phyloP scores from a whole-genome alignment of 2,113 vertebrate species.

The Tenrec ecaudatus region DNA sequence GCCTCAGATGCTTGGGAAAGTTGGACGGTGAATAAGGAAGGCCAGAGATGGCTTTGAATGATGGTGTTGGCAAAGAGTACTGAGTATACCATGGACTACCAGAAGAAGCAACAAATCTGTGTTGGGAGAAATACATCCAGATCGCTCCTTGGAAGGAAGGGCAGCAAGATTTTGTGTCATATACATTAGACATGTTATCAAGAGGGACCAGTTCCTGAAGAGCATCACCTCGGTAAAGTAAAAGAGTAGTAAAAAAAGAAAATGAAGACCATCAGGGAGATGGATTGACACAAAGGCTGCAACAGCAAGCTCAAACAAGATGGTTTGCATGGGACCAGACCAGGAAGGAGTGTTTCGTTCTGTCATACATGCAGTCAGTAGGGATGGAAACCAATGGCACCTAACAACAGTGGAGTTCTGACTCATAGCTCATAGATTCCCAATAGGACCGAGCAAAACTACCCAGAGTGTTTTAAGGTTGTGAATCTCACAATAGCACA shows the following conservation, averaged over 20 bases:
- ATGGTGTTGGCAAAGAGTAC: not conserved
- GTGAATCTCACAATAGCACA: not conserved
- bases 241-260: not conserved
- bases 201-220: not conserved
- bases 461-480: too few species aligned
- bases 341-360: not conserved
- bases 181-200: not conserved
- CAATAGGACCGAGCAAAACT: too few species aligned
- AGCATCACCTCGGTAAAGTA: not conserved
- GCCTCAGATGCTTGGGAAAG: not conserved
- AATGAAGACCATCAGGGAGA: not conserved
- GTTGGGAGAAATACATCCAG: not conserved
- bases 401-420: not conserved
- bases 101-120: not conserved
- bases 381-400: not conserved
- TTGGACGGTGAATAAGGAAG: not conserved
- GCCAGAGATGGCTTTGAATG: not conserved
- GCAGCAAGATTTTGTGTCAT: not conserved
- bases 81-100: not conserved
- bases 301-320: not conserved
- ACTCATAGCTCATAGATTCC: too few species aligned
- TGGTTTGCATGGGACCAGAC: not conserved
- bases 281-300: not conserved
- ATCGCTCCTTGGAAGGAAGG: not conserved
- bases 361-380: not conserved